These are phyloP conservation scores for Thomomys bottae DNA, from an alignment of 2,113 vertebrate genomes.

Conservation along the genomic window DNA sequence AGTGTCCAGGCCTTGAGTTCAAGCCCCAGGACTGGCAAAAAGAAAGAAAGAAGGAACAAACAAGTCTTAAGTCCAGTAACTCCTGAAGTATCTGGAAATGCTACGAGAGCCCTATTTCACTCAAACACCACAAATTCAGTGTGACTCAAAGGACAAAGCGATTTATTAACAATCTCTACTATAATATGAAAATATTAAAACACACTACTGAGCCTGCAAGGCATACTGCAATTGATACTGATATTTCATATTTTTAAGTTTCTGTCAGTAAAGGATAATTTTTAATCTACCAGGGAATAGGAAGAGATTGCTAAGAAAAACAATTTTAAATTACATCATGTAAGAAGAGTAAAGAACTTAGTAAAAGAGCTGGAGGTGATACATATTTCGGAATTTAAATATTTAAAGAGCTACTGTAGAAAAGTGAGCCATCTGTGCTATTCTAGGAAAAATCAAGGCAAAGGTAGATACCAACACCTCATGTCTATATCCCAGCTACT, in stretches of 20 bases:
- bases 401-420: neutral
- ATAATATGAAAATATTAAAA: neutral
- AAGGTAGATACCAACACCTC: too few species aligned
- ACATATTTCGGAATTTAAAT: constrained; percentile 4
- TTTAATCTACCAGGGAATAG: neutral
- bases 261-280: neutral
- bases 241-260: neutral
- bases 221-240: neutral
- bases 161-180: neutral
- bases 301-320: neutral
- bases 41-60: too few species aligned
- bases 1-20: too few species aligned
- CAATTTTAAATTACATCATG: neutral
- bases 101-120: neutral
- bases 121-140: neutral
- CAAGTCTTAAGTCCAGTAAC: neutral
- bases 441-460: neutral
- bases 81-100: neutral
- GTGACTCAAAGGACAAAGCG: neutral
- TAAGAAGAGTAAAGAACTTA: constrained; percentile 14
- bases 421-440: neutral
- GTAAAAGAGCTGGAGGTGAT: neutral
- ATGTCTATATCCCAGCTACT: too few species aligned
- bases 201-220: neutral
- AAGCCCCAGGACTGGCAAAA: too few species aligned